Base-by-base conservation (phyloP, 2,797 vertebrate genomes). In the Cichlasoma orientale region DNA sequence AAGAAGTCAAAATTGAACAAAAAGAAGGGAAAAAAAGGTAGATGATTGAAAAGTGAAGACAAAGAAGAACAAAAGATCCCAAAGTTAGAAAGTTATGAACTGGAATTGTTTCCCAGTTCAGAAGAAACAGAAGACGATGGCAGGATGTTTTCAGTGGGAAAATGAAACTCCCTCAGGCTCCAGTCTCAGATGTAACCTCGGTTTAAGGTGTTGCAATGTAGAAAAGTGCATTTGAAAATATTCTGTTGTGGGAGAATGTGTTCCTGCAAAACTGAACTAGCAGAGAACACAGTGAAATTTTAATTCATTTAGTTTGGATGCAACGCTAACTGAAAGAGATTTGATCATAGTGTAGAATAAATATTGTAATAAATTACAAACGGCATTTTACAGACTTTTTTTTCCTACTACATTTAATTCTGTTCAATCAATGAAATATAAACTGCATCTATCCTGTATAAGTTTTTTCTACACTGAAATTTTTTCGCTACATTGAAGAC, bases 101-200 rank as follows among this genome's bases (percentile, higher is more conserved):
- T n/a, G 19, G 18, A 76, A 75, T 85, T 57, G 80, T 80, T 83
- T 75, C 31, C 55, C 36, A 73, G 41, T 82, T 75, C 55, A 58
- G 50, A 50, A 13, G 2, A 44, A 33, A 27, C 3, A 74, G 57
- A n/a, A n/a, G 74, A 76, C 25, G 68, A 74, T 9, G n/a, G 7
- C 13, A 52, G 69, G 27, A 52, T 36, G 53, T 56, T 44, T 81
- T 55, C 36, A 80, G 47, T 76, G 19, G 47, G 55, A 79, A 74
- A 72, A 77, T 58, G 1, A 74, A 63, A 50, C 68, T 74, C 73
- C 77, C 73, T 44, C 25, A 77, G 81, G 84, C 41, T 56, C 63
- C 16, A 1, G 69, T 50, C 71, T 80, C 74, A 70, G 59, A 14
- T 57, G 66, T 79, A 63, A 85, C 57, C 52, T 3, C 44, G 70